Percentiles rank a stretch among this genome's conserved stretches.
These are phyloP conservation scores for Furcula furcula DNA, from an alignment of 2,888 invertebrate species.

Conservation along the genomic window DNA sequence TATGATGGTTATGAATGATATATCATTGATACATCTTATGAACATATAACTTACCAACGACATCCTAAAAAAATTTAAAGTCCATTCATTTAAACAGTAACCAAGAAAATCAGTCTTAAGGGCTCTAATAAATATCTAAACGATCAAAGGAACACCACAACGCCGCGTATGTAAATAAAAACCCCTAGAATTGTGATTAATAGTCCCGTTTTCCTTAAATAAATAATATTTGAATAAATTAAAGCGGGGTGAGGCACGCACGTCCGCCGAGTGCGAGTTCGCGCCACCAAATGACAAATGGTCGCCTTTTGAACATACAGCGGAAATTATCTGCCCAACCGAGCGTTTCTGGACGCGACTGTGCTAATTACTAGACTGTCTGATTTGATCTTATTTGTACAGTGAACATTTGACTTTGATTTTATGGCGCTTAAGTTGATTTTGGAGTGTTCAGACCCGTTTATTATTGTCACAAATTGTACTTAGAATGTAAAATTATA, in stretches of 20 bases:
- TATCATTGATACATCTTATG: too few relatives aligned
- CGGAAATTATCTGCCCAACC: conserved; percentile 80
- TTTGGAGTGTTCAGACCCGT: conserved; percentile 28
- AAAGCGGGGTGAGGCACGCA: conserved; percentile 66
- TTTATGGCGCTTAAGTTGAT: conserved; percentile 32
- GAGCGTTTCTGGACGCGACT: conserved; percentile 71
- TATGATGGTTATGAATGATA: too few relatives aligned
- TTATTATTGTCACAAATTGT: conserved; percentile 75
- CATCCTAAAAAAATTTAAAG: too few relatives aligned
- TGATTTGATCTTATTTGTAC: conserved; percentile 67
- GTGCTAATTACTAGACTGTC: conserved; percentile 78
- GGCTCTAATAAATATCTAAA: conserved; percentile 60
- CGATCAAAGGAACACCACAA: conserved; percentile 68
- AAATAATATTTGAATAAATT: conserved; percentile 81
- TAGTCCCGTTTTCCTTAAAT: conserved; percentile 78
- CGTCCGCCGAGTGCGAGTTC: conserved; percentile 71
- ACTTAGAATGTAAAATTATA: conserved; percentile 79
- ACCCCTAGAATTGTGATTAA: conserved; percentile 78
- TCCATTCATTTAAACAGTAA: too few relatives aligned
- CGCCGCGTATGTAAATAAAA: conserved; percentile 71
- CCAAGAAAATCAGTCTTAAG: too few relatives aligned
- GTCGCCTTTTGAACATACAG: conserved; percentile 75
- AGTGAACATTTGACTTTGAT: conserved; percentile 44
- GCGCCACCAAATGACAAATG: conserved; percentile 79
- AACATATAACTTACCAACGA: too few relatives aligned